Evolutionary conservation across 2,888 invertebrate genomes (phyloP).

Genomic region (Adelphocoris suturalis): DNA sequence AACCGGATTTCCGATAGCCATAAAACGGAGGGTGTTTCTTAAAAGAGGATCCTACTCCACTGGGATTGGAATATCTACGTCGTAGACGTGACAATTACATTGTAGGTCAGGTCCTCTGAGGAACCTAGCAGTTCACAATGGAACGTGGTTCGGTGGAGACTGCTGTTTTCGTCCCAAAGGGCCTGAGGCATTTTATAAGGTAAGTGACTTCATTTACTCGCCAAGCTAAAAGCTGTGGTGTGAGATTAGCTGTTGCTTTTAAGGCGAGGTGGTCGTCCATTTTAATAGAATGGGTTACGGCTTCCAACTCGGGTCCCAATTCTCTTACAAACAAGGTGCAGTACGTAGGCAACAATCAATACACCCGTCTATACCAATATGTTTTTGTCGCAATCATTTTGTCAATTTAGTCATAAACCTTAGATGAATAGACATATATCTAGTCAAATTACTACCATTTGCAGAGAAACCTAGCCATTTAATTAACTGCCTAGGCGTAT

Average conservation of each 20-base stretch:
- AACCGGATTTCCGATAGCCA: too few species aligned
- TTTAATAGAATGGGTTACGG: neutral
- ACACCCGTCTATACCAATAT: too few species aligned
- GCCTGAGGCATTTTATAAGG: constrained; percentile 11
- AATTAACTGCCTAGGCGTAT: too few species aligned
- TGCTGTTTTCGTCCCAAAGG: neutral
- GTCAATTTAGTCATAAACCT: too few species aligned
- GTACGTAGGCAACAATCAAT: too few species aligned
- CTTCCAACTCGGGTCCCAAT: neutral
- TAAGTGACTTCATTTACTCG: constrained; percentile 26
- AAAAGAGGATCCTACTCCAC: neutral
- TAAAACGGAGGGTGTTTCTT: neutral
- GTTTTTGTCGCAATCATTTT: too few species aligned
- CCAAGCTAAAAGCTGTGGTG: neutral
- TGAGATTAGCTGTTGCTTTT: neutral
- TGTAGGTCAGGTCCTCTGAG: constrained; percentile 16
- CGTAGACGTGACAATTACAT: neutral
- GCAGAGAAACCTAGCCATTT: too few species aligned
- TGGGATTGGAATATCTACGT: neutral
- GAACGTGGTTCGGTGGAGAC: neutral
- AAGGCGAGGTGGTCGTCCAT: neutral
- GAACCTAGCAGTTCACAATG: neutral
- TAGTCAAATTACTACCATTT: too few species aligned
- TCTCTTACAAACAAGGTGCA: neutral
- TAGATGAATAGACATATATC: too few species aligned